Evolutionary conservation across 2,797 vertebrate species (phyloP).

Genomic region (Myotis daubentonii): DNA sequence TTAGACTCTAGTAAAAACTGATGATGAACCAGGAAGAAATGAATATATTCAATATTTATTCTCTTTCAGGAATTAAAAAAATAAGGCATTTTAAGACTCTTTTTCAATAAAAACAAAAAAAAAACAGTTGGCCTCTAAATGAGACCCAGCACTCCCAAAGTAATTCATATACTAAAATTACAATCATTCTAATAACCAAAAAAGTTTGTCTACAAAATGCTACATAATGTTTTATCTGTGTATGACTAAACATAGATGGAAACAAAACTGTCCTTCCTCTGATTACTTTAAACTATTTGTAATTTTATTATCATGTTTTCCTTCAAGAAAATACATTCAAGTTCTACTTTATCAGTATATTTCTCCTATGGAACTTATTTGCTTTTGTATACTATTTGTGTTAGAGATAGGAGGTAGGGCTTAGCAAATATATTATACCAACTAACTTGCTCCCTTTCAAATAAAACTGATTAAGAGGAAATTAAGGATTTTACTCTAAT

Average conservation of each 20-base stretch:
- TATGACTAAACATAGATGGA: background rate
- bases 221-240: background rate
- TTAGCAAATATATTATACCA: conserved; percentile 33
- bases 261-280: background rate
- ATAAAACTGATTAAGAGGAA: conserved; percentile 28
- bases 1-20: background rate
- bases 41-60: background rate
- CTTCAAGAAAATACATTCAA: conserved; percentile 39
- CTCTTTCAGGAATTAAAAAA: background rate
- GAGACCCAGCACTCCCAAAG: background rate
- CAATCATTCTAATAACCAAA: background rate
- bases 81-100: background rate
- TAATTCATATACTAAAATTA: background rate
- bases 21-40: background rate
- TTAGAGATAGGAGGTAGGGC: background rate
- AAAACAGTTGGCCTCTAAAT: background rate
- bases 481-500: conserved; percentile 63
- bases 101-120: conserved; percentile 1
- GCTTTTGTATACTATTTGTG: background rate
- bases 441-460: conserved; percentile 44
- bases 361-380: conserved; percentile 15
- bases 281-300: background rate
- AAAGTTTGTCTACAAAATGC: background rate
- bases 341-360: background rate
- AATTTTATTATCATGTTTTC: conserved; percentile 36